A percentile compares a stretch with the other conserved stretches of the same genome.
Evolutionary conservation across 2,888 invertebrate species (phyloP).

Genomic region (Caenorhabditis doughertyi): DNA sequence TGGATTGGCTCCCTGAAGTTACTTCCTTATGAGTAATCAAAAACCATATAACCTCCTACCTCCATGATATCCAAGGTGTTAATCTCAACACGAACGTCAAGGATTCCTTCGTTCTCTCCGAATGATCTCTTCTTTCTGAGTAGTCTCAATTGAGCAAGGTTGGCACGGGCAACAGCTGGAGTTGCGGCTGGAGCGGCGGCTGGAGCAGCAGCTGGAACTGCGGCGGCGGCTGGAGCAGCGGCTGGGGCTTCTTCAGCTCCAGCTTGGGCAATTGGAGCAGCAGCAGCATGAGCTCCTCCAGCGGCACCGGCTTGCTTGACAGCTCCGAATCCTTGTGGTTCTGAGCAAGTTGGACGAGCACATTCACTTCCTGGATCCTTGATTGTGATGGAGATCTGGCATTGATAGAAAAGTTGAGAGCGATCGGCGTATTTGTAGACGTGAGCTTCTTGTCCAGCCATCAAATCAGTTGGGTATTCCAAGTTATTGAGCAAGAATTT

Average conservation of each 20-base stretch:
- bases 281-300: slow-evolving; percentile 57
- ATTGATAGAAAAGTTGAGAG: slow-evolving; percentile 80
- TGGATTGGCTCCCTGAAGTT: slow-evolving; percentile 55
- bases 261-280: slow-evolving; percentile 49
- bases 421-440: slow-evolving; percentile 82
- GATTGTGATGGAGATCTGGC: slow-evolving; percentile 80
- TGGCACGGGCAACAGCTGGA: slow-evolving; percentile 64
- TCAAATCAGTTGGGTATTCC: slow-evolving; percentile 80
- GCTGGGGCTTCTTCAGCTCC: slow-evolving; percentile 61
- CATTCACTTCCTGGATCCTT: slow-evolving; percentile 82
- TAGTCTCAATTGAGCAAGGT: slow-evolving; percentile 66
- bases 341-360: slow-evolving; percentile 80
- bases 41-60: slow-evolving; percentile 16
- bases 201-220: slow-evolving; percentile 52
- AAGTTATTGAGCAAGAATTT: slow-evolving; percentile 80
- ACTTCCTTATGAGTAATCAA: not conserved
- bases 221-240: slow-evolving; percentile 59
- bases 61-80: slow-evolving; percentile 74
- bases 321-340: slow-evolving; percentile 81
- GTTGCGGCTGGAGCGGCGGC: slow-evolving; percentile 57
- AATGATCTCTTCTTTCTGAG: slow-evolving; percentile 68
- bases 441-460: slow-evolving; percentile 81
- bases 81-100: slow-evolving; percentile 76
- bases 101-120: slow-evolving; percentile 67
- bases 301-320: slow-evolving; percentile 71